Evolutionary conservation across 2,113 vertebrate genomes (phyloP), one percentile per base, ranked within the genome.

Genomic region (Delphinapterus leucas): DNA sequence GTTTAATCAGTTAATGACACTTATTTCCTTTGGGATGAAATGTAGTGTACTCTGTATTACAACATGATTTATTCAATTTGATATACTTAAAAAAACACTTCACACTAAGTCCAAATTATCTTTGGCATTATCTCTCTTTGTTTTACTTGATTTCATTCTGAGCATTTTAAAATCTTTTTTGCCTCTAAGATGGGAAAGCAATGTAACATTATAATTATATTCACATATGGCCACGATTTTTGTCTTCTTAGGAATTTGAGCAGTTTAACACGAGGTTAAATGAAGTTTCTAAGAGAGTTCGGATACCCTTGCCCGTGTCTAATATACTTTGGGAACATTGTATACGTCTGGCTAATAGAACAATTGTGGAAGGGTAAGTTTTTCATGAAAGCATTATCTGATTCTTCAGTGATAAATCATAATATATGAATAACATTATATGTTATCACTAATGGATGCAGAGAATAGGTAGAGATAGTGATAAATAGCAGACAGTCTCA

Each of bases 321-420:
- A 99, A 99, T 90, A 99, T 99, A 92, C 99, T 99, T 82, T 99
- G 99, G 99, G 99, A 99, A 95, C 99, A 99, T 97, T 99, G 99
- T 98, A 99, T 99, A 97, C 99, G 99, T 33, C 96, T 99, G 98
- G 99, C 99, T 96, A 99, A 99, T 96, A 98, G 99, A 98, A 99
- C 99, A 55, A 99, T 99, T 2, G 99, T 99, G 13, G 99, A 99
- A 98, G 99, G 99, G 99, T 99, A 98, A 99, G 99, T 93, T 88
- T 77, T 82, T 86, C 41, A n/a, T 33, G 85, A 95, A 91, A 89
- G 58, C 18, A 15, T 44, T 94, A 80, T 67, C 53, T 93, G 80
- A 61, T 89, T 95, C 63, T 87, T 92, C 70, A 89, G 1, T 86
- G 77, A n/a, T 63, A 68, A 92, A 80, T 70, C 71, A 38, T 87